A percentile compares a stretch with the other conserved stretches of the same genome.
Conservation (phyloP, 2,888 invertebrate species). For the Caenorhabditis parvicauda region DNA sequence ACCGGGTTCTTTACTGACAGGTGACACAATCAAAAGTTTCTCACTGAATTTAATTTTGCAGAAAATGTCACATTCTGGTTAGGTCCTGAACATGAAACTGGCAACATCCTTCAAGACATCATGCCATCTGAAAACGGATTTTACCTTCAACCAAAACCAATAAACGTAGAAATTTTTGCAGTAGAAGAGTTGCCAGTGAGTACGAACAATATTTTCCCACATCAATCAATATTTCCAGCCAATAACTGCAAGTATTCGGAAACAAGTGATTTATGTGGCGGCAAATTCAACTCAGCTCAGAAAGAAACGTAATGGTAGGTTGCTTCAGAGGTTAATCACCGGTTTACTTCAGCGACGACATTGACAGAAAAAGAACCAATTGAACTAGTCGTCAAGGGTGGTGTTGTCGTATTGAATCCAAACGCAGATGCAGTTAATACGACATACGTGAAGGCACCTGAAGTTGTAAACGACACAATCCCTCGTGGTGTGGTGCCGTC, state of each 20-base stretch:
- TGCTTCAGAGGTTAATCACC: no score
- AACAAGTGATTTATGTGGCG: background rate
- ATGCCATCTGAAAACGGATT: conserved; percentile 59
- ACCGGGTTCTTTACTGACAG: conserved; percentile 43
- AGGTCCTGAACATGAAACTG: conserved; percentile 51
- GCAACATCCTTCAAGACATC: conserved; percentile 45
- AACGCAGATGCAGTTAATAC: background rate
- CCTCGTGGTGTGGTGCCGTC: conserved; percentile 5
- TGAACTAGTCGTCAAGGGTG: background rate
- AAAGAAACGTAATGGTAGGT: no score
- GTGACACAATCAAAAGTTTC: conserved; percentile 9
- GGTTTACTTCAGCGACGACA: background rate
- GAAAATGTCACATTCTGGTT: conserved; percentile 63
- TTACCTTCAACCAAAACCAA: conserved; percentile 51
- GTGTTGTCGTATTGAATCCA: background rate
- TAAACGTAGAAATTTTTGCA: conserved; percentile 51
- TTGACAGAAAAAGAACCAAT: background rate
- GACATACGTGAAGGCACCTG: background rate
- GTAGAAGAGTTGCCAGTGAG: conserved; percentile 29
- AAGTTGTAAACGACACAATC: background rate
- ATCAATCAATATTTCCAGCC: conserved; percentile 17
- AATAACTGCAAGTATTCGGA: conserved; percentile 23
- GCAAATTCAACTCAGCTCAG: background rate
- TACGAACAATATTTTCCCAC: background rate
- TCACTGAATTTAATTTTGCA: conserved; percentile 17